phyloP scores from a whole-genome alignment of 1,140 invertebrate species.

The Linepithema humile region DNA sequence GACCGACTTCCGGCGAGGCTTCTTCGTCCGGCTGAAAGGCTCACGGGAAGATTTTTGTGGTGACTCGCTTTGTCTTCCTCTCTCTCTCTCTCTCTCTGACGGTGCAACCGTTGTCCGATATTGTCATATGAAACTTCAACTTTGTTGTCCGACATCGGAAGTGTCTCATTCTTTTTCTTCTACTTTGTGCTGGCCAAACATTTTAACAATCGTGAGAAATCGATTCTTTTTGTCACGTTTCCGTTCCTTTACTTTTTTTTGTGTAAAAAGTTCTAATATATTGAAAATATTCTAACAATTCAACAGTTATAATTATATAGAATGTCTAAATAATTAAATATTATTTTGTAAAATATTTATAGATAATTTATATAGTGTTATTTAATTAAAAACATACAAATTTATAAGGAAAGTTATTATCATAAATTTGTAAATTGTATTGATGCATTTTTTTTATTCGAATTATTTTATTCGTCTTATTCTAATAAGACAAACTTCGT shows the following conservation, averaged over 20 bases:
- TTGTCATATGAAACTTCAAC: constrained; percentile 47
- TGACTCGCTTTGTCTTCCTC: constrained; percentile 2
- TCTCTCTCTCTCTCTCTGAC: background rate
- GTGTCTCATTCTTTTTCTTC: constrained; percentile 30
- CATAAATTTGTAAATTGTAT: background rate
- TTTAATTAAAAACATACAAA: too few relatives aligned
- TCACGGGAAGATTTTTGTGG: constrained; percentile 53
- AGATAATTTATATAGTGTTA: background rate
- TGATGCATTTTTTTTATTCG: background rate
- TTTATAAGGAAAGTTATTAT: background rate
- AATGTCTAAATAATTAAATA: background rate
- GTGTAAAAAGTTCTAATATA: background rate
- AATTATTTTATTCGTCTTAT: background rate
- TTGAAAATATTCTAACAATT: background rate
- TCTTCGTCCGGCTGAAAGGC: constrained; percentile 43
- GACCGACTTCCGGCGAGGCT: constrained; percentile 61
- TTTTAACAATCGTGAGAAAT: constrained; percentile 45
- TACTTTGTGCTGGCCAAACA: constrained; percentile 19
- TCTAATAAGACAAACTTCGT: background rate
- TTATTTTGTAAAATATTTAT: background rate
- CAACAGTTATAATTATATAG: too few relatives aligned
- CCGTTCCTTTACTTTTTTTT: constrained; percentile 4
- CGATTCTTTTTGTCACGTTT: constrained; percentile 17
- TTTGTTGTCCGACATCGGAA: constrained; percentile 50
- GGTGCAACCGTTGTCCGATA: constrained; percentile 19